Conservation (phyloP, 2,888 invertebrate genomes). For the Drosophila lutescens region DNA sequence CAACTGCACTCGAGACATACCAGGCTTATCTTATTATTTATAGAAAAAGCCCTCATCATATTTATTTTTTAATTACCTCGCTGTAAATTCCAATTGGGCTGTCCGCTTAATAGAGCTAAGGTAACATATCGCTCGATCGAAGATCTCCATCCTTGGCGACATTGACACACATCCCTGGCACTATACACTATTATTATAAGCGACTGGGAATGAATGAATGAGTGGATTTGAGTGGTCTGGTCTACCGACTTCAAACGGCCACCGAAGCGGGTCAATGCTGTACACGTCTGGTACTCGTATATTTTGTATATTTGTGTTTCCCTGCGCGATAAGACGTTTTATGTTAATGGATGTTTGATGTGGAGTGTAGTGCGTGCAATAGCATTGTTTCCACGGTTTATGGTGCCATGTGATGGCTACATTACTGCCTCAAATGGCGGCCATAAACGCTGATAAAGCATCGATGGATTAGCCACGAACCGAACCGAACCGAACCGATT, state of each 20-base stretch:
- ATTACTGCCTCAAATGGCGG: constrained; percentile 11
- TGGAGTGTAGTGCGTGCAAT: constrained; percentile 22
- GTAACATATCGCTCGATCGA: neutral
- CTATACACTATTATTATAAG: neutral
- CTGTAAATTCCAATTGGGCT: neutral
- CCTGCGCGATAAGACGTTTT: constrained; percentile 19
- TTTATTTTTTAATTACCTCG: neutral
- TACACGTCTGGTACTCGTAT: constrained; percentile 7
- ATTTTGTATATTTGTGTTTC: neutral
- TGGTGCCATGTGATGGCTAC: constrained; percentile 20
- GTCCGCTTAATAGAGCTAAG: neutral
- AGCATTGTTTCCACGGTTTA: constrained; percentile 25
- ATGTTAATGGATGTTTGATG: constrained; percentile 35
- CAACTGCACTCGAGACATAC: constrained; percentile 1
- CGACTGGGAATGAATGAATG: constrained; percentile 16
- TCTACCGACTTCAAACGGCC: constrained; percentile 14
- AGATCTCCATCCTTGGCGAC: constrained; percentile 1
- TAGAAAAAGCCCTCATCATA: neutral
- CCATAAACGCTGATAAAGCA: constrained; percentile 33
- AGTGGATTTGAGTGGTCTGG: neutral
- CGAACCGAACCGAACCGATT: constrained; percentile 10
- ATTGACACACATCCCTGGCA: constrained; percentile 18
- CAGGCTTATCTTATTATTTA: constrained; percentile 18
- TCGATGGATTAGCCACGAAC: constrained; percentile 29
- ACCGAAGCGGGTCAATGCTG: constrained; percentile 37